A percentile compares a stretch with the other conserved stretches of the same genome.
These are phyloP conservation scores for Zaprionus bogoriensis DNA, from an alignment of 2,888 invertebrate genomes.

Conservation along the genomic window DNA sequence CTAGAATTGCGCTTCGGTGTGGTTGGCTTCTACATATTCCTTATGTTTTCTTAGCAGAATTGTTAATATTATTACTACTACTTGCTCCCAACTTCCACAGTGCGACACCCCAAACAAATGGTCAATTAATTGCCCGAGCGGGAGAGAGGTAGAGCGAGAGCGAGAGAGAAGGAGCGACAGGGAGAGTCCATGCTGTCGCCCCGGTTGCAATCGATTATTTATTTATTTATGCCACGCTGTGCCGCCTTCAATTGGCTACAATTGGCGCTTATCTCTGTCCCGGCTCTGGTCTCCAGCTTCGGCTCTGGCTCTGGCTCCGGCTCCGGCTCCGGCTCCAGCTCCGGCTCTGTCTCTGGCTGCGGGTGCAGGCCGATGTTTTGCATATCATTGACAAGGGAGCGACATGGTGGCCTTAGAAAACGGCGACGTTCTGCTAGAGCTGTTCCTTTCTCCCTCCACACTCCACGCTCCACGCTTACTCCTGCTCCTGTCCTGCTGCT, in stretches of 20 bases:
- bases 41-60: no score
- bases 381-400: conserved; percentile 60
- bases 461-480: background rate
- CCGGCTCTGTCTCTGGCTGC: conserved; percentile 1
- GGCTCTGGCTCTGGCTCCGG: background rate
- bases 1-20: background rate
- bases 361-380: conserved; percentile 60
- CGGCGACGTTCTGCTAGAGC: background rate
- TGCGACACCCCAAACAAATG: conserved; percentile 59
- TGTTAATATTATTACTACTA: no score
- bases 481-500: no score
- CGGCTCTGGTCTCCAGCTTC: background rate
- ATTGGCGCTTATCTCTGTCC: conserved; percentile 69
- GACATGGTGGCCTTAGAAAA: conserved; percentile 43
- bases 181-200: conserved; percentile 5
- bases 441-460: background rate
- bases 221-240: conserved; percentile 73
- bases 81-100: background rate
- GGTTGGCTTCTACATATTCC: no score
- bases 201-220: conserved; percentile 68
- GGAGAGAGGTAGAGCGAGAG: background rate
- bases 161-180: background rate
- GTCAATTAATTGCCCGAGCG: conserved; percentile 67
- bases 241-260: conserved; percentile 70
- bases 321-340: background rate